Evolutionary conservation across 2,797 vertebrate species (phyloP).

Genomic region (Garrulus glandarius): DNA sequence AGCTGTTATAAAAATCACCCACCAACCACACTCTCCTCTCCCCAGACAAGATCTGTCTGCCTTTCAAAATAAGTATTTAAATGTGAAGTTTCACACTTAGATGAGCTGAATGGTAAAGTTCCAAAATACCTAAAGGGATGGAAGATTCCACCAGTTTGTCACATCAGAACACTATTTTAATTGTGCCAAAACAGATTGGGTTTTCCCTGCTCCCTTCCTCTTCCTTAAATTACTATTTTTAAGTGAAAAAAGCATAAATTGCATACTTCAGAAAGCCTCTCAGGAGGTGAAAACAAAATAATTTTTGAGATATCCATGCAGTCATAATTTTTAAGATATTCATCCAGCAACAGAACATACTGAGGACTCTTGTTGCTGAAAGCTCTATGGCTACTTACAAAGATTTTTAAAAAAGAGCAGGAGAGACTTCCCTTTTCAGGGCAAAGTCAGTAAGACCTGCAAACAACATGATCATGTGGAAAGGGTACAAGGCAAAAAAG

Average conservation of each 20-base stretch:
- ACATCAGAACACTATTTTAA: neutral
- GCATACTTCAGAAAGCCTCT: neutral
- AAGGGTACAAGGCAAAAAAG: neutral
- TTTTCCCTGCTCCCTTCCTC: neutral
- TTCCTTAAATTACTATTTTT: neutral
- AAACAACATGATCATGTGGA: neutral
- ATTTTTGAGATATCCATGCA: neutral
- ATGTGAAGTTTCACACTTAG: neutral
- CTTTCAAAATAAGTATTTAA: neutral
- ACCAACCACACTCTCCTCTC: neutral
- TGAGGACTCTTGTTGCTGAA: neutral
- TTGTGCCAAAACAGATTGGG: neutral
- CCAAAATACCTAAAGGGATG: neutral
- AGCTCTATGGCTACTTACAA: neutral
- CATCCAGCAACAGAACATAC: neutral
- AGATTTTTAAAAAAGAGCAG: neutral
- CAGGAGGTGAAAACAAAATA: neutral
- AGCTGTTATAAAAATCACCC: neutral
- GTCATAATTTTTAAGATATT: neutral
- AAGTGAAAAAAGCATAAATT: neutral
- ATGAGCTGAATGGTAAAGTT: neutral
- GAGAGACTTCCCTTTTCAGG: neutral
- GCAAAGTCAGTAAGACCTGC: neutral
- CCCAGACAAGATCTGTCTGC: neutral
- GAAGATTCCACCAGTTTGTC: neutral